Evolutionary conservation across 2,888 invertebrate genomes (phyloP).

Genomic region (Ormyrus rosae): DNA sequence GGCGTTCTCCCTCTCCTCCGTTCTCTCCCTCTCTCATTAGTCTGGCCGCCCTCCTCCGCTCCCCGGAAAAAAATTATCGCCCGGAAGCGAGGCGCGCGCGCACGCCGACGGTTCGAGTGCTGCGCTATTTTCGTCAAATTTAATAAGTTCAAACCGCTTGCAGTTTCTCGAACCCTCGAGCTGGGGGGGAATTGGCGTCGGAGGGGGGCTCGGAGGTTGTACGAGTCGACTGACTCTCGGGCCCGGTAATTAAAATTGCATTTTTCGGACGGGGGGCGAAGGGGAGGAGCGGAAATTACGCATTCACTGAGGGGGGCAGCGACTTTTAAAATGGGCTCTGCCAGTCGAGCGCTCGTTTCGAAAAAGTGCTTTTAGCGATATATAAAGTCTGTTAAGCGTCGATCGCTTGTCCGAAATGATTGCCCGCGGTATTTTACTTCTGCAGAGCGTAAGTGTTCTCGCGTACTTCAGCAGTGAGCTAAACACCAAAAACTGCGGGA

Average conservation of each 20-base stretch:
- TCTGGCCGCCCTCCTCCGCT: conserved; percentile 9
- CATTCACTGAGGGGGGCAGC: conserved; percentile 17
- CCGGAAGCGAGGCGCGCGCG: conserved; percentile 44
- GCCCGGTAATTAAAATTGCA: conserved; percentile 43
- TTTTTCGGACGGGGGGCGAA: not conserved
- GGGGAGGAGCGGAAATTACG: conserved; percentile 33
- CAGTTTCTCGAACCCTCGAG: not conserved
- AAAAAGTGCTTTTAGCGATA: conserved; percentile 9
- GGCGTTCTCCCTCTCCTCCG: not conserved
- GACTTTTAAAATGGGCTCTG: conserved; percentile 16
- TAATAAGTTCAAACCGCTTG: conserved; percentile 35
- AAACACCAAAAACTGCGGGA: too few species aligned
- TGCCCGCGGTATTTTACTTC: too few species aligned
- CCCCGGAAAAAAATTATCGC: conserved; percentile 35
- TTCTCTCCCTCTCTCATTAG: conserved; percentile 35
- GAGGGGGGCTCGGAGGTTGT: not conserved
- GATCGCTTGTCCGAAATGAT: too few species aligned
- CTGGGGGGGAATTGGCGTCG: not conserved
- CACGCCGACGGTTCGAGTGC: not conserved
- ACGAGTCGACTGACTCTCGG: not conserved
- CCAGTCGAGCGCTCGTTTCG: not conserved
- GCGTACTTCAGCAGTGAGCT: too few species aligned
- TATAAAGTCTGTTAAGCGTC: conserved; percentile 8
- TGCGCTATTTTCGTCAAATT: conserved; percentile 43
- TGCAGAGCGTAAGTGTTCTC: too few species aligned